A percentile compares a stretch with the other conserved stretches of the same genome.
Evolutionary conservation across 2,888 invertebrate species (phyloP).

Genomic region (Julus scanicus): DNA sequence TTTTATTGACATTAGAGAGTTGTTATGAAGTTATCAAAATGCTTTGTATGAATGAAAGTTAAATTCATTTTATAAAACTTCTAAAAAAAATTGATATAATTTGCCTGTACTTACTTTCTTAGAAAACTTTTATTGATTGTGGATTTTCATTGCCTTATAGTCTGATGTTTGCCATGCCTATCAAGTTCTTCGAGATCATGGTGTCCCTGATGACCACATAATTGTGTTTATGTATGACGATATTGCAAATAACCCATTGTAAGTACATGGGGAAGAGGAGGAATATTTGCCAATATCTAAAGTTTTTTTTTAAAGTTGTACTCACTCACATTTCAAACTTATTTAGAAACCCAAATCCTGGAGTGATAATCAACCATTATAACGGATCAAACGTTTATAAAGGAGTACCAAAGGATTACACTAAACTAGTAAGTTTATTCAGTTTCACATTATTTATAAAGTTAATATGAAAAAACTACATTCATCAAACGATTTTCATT

Average conservation of each 20-base stretch:
- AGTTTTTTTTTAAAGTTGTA: too few species aligned
- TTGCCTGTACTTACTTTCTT: too few species aligned
- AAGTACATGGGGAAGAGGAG: neutral
- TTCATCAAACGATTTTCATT: neutral
- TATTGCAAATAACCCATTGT: slow-evolving; percentile 68
- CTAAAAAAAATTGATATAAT: too few species aligned
- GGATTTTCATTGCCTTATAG: slow-evolving; percentile 62
- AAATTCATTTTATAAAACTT: too few species aligned
- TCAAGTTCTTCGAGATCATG: slow-evolving; percentile 70
- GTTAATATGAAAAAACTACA: neutral
- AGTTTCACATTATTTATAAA: neutral
- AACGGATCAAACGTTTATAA: slow-evolving; percentile 71
- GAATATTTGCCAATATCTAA: neutral
- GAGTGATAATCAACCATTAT: slow-evolving; percentile 71
- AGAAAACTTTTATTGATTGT: neutral
- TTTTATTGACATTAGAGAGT: neutral
- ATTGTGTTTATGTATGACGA: slow-evolving; percentile 75
- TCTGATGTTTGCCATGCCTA: slow-evolving; percentile 73
- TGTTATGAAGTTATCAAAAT: neutral
- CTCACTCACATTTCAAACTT: neutral
- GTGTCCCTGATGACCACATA: slow-evolving; percentile 71
- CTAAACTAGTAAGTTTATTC: slow-evolving; percentile 65
- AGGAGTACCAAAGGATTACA: slow-evolving; percentile 72
- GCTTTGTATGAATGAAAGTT: too few species aligned
- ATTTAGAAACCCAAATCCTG: slow-evolving; percentile 70